Conservation (phyloP, 2,888 invertebrate species). For the Melitaea athalia region DNA sequence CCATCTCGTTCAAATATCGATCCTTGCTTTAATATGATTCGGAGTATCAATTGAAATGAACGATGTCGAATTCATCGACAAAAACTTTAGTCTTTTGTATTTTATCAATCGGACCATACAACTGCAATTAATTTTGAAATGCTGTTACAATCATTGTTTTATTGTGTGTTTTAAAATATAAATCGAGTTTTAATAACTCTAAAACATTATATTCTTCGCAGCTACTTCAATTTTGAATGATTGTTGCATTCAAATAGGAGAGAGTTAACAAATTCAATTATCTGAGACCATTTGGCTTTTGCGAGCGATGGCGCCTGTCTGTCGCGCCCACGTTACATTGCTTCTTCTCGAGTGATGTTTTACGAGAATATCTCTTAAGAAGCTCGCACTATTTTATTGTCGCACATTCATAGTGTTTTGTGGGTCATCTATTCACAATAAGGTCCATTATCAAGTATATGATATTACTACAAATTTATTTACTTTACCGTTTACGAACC, state of each 20-base stretch:
- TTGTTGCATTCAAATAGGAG: conserved; percentile 40
- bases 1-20: background rate
- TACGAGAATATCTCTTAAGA: conserved; percentile 12
- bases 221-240: conserved; percentile 36
- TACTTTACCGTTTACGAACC: too few species aligned
- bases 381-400: conserved; percentile 6
- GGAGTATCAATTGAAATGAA: background rate
- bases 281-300: conserved; percentile 33
- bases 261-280: conserved; percentile 39
- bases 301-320: conserved; percentile 33
- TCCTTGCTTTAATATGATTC: background rate
- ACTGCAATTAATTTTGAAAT: background rate
- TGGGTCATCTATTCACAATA: conserved; percentile 9
- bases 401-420: conserved; percentile 9
- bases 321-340: conserved; percentile 30
- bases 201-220: conserved; percentile 10
- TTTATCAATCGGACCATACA: background rate
- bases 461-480: too few species aligned
- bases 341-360: conserved; percentile 14
- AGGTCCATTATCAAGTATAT: conserved; percentile 1
- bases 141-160: background rate
- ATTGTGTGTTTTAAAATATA: background rate
- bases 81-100: conserved; percentile 6
- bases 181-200: background rate
- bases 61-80: background rate